Base-by-base conservation (phyloP, 2,888 invertebrate genomes). In the Antheraea yamamai region DNA sequence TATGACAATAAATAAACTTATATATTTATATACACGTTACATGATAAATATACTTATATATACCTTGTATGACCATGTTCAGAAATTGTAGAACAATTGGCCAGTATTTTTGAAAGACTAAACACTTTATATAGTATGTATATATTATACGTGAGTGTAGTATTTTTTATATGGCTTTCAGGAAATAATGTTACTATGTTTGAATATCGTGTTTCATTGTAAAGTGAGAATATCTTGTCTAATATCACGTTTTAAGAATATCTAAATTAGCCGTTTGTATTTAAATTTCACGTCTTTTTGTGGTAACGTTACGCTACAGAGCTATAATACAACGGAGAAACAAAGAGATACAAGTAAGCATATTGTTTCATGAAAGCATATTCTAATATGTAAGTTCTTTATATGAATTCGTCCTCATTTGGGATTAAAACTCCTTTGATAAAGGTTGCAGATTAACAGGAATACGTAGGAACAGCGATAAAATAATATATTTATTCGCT, bases 101-200 rank as follows among this genome's bases (percentile, higher is more conserved):
- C 88, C 89, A 91, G 90, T 90, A 89, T 89, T 89, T 70, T 80
- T 79, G 81, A 79, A 84, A 85, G 82, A 84, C 81, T 85, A 81
- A 80, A 52, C 78, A 39, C 39, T 39, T 70, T n/a, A 12, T 70
- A 39, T 39, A 39, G 35, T 39, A 70, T 39, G 20, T 70, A n/a
- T n/a, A 70, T 70, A 47, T 72, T 39, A 61, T 1, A 20, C 30
- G 26, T 70, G n/a, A 16, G 6, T 23, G 16, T 51, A 52, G 58
- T 55, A 70, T 23, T 58, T 74, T 39, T 70, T 58, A 58, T 18
- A 10, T 23, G 7, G 47, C 12, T 39, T 26, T 26, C 58, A 12
- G 58, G 73, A 12, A 35, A 58, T 18, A 35, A 73, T 66, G 30
- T 26, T 23, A n/a, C n/a, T 26, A 71, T 71, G 6, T 18, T 51